Conservation (phyloP, 2,113 vertebrate species). For the Phyllostomus discolor region DNA sequence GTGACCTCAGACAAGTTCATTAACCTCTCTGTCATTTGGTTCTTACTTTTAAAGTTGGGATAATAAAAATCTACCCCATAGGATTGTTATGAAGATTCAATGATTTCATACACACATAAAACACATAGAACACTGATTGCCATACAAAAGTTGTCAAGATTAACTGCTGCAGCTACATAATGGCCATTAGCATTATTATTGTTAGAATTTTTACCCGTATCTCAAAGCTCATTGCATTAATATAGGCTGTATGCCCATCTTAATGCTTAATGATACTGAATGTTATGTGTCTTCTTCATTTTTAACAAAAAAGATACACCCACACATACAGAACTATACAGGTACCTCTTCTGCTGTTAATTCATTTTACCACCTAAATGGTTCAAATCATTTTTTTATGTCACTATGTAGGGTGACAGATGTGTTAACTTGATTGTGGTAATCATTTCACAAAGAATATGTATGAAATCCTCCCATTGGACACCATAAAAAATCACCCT, state of each 20-base stretch:
- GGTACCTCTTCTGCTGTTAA: background rate
- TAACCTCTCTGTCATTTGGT: background rate
- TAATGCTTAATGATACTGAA: background rate
- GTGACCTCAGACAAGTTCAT: background rate
- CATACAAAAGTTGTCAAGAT: background rate
- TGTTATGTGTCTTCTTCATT: background rate
- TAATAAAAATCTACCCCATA: background rate
- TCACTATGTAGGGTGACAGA: no score
- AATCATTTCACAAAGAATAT: background rate
- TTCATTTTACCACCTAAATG: background rate
- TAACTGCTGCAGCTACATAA: background rate
- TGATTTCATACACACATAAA: background rate
- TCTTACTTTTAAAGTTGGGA: background rate
- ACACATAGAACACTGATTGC: background rate
- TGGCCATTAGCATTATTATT: background rate
- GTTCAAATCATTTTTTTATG: background rate
- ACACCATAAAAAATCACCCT: background rate
- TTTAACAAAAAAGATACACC: background rate
- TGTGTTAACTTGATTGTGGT: background rate
- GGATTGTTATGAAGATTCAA: background rate
- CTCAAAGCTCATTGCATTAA: background rate
- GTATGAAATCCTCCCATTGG: background rate
- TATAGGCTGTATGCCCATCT: background rate
- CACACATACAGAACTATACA: background rate
- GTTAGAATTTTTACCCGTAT: background rate